Percentiles rank a stretch among this genome's conserved stretches.
phyloP scores from a whole-genome alignment of 2,888 invertebrate species.

The Perizoma affinitatum region DNA sequence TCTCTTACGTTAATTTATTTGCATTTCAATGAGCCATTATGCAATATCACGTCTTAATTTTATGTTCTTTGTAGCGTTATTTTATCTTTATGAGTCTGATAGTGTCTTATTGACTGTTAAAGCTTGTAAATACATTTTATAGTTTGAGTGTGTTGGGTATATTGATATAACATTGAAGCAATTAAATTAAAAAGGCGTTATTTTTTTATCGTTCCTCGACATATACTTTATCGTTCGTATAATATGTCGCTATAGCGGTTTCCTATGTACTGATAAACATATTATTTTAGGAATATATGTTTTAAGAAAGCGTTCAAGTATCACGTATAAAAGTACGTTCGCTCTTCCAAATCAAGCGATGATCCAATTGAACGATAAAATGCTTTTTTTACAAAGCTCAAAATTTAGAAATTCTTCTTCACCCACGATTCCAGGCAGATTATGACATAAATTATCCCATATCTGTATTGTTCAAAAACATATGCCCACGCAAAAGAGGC shows the following conservation, averaged over 20 bases:
- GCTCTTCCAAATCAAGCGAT: no score
- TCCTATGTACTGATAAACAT: no score
- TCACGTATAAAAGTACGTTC: no score
- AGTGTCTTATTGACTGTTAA: slow-evolving; percentile 28
- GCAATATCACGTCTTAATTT: slow-evolving; percentile 67
- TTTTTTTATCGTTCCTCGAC: no score
- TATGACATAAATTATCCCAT: slow-evolving; percentile 37
- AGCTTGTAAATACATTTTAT: slow-evolving; percentile 34
- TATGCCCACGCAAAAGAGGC: slow-evolving; percentile 46
- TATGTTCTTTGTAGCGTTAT: slow-evolving; percentile 50
- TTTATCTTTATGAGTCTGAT: slow-evolving; percentile 40
- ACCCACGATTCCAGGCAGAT: slow-evolving; percentile 21
- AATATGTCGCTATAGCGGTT: no score
- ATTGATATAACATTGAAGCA: slow-evolving; percentile 23
- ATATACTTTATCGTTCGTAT: no score
- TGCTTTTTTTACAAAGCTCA: background rate
- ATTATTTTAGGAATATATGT: no score
- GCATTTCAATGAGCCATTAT: slow-evolving; percentile 74
- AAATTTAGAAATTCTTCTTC: slow-evolving; percentile 5
- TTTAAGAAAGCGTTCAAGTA: no score
- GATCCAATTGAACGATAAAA: background rate
- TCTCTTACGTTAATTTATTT: slow-evolving; percentile 77
- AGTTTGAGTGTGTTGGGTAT: slow-evolving; percentile 4
- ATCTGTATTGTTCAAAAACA: slow-evolving; percentile 35
- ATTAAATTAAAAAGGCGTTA: slow-evolving; percentile 3